Base-by-base conservation (phyloP, 2,113 vertebrate species). In the Bagarius yarrelli region DNA sequence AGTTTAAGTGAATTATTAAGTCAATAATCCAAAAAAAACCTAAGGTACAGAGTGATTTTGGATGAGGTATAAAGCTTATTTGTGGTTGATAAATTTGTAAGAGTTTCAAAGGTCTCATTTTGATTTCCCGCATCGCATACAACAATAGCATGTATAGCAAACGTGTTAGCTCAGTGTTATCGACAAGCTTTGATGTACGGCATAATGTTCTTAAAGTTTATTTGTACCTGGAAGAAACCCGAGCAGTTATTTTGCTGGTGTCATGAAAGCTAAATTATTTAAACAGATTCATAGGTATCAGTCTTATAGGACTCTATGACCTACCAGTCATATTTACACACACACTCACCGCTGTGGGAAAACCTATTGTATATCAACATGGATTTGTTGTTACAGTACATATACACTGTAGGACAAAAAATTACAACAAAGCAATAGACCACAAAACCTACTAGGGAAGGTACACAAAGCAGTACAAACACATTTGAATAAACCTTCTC, bases 161-260 rank as follows among this genome's bases (percentile, higher is more conserved):
- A 53, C 15, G 52, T 27, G 30, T 27, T 53, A 76, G 75, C 82
- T 78, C 76, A 83, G 16, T 90, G 87, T 85, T 79, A 76, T 80
- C 86, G 90, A 90, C 81, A 83, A 90, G 89, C 81, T 76, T 87
- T 79, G 57, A 63, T 76, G 79, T 87, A 67, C 60, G 8, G 1
- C 47, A 16, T 0, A 1, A 73, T 47, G 69, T n/a, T 25, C 80
- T 71, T 76, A 63, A 75, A 85, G 76, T 87, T 86, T 90, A 89
- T 90, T 90, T 91, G 90, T 66, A 83, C 79, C 67, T 79, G 84
- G 73, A 80, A 80, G 88, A 89, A 92, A 91, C 84, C 79, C 78
- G 89, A 93, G 81, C 34, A 78, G 80, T 53, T 44, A 57, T 44
- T 76, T 76, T 53, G 60, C 63, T 73, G 64, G 53, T 70, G 64